Conservation (phyloP, 2,113 vertebrate genomes). For the Apteryx mantelli region DNA sequence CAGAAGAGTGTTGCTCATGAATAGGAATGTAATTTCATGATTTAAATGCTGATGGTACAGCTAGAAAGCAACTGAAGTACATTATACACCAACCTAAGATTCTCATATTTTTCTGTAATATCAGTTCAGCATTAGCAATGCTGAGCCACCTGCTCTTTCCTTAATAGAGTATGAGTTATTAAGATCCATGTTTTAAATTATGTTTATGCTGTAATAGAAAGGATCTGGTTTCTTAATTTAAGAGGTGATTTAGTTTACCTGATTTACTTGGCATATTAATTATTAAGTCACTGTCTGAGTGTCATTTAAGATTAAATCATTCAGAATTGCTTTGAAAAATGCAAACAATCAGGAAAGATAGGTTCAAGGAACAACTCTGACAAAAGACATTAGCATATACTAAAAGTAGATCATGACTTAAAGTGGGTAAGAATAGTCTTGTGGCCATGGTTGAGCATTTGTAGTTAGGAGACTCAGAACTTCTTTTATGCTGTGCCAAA, state of each 20-base stretch:
- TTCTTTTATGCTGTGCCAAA: not conserved
- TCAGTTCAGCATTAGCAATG: constrained; percentile 5
- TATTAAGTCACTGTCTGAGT: constrained; percentile 47
- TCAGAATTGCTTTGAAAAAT: constrained; percentile 36
- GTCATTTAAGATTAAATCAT: constrained; percentile 45
- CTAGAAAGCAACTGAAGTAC: constrained; percentile 54
- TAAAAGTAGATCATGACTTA: not conserved
- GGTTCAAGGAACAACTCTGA: not conserved
- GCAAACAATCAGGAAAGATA: not conserved
- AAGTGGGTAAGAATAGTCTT: not conserved
- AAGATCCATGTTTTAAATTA: constrained; percentile 60
- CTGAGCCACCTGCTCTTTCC: constrained; percentile 53
- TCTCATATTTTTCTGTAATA: constrained; percentile 45
- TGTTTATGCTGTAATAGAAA: constrained; percentile 62
- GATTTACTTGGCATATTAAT: constrained; percentile 59
- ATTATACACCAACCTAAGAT: not conserved
- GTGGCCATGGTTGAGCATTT: not conserved
- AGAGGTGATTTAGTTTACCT: constrained; percentile 63
- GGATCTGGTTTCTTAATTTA: constrained; percentile 61
- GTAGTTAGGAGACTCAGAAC: not conserved
- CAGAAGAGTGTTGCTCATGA: constrained; percentile 42
- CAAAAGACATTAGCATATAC: not conserved
- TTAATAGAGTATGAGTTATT: constrained; percentile 53
- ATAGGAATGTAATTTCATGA: constrained; percentile 57
- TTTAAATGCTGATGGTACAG: constrained; percentile 48